phyloP scores from a whole-genome alignment of 2,888 invertebrate genomes.

The Trichogramma evanescens region DNA sequence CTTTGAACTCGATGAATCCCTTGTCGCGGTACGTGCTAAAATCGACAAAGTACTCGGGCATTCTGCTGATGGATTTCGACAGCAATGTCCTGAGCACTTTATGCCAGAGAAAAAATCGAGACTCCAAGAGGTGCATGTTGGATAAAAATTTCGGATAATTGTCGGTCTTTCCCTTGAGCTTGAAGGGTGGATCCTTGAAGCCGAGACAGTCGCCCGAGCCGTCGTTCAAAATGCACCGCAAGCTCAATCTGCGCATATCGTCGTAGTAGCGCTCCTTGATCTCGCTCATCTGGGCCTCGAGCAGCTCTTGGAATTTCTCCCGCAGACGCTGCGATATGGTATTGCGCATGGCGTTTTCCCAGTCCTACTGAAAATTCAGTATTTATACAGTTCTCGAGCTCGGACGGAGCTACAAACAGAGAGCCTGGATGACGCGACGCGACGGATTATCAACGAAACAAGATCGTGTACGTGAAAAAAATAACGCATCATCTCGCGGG shows the following conservation, averaged over 20 bases:
- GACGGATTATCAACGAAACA: too few relatives aligned
- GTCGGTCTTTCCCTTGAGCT: conserved; percentile 58
- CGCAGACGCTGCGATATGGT: conserved; percentile 55
- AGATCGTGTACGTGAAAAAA: not conserved
- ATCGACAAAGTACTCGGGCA: conserved; percentile 54
- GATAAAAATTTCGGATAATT: conserved; percentile 55
- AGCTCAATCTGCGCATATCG: conserved; percentile 52
- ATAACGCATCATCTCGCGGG: not conserved
- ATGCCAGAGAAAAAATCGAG: conserved; percentile 56
- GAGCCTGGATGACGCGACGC: too few relatives aligned
- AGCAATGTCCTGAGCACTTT: conserved; percentile 59
- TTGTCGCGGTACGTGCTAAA: conserved; percentile 49
- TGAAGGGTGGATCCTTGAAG: conserved; percentile 52
- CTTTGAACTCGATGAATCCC: conserved; percentile 46
- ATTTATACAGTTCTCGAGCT: too few relatives aligned
- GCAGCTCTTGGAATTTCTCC: conserved; percentile 51
- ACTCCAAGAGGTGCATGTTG: conserved; percentile 53
- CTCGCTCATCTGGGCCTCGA: conserved; percentile 53
- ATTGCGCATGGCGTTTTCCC: conserved; percentile 55
- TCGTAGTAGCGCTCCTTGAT: conserved; percentile 37
- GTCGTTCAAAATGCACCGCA: conserved; percentile 55
- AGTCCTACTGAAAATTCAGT: conserved; percentile 26
- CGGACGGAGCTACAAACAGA: too few relatives aligned
- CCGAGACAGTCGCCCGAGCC: conserved; percentile 52
- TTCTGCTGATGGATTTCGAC: conserved; percentile 49